Base-by-base conservation (phyloP, 2,797 vertebrate species). In the Onychomys leucogaster region DNA sequence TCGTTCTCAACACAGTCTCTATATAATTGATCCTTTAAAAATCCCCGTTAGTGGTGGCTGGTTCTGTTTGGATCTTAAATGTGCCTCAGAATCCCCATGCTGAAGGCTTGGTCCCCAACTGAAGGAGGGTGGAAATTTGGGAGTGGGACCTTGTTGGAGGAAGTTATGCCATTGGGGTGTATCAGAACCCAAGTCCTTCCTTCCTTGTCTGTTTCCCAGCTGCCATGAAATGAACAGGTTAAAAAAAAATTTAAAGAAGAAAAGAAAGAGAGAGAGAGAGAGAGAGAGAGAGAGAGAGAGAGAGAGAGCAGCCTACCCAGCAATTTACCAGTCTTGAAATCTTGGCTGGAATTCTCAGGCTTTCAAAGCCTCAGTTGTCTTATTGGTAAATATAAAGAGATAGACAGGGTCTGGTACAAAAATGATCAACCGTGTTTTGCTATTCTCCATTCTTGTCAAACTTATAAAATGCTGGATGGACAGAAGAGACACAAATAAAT, bases 331-430 rank as follows among this genome's bases (percentile, higher is more conserved):
- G 49, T n/a, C 80, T 17, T 27, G 76, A 29, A 52, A 75, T 34
- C 9, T 67, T 23, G 71, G 43, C 29, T 55, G 71, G 81, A n/a
- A 10, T n/a, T 63, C 57, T 83, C 83, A 41, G 78, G 77, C 29
- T 76, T 86, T 87, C 29, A 57, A 77, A 90, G 89, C 43, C 57
- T 94, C 27, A 7, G 25, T 71, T 95, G 55, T 93, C 21, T 92
- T 55, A 46, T 32, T 83, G 75, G 52, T 69, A 89, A 94, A 78
- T 49, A 78, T 25, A 41, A 25, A 41, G 32, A 9, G 41, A 55
- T 7, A 41, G 23, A 83, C 19, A 32, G 63, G 59, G 10, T 81
- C 43, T 94, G 67, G n/a, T 25, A 75, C 41, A 76, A 34, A 57
- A 81, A 59, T 5, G 41, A 76, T 71, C 67, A 90, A 71, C 17